Conservation (phyloP, 2,113 vertebrate species). For the Ia io region DNA sequence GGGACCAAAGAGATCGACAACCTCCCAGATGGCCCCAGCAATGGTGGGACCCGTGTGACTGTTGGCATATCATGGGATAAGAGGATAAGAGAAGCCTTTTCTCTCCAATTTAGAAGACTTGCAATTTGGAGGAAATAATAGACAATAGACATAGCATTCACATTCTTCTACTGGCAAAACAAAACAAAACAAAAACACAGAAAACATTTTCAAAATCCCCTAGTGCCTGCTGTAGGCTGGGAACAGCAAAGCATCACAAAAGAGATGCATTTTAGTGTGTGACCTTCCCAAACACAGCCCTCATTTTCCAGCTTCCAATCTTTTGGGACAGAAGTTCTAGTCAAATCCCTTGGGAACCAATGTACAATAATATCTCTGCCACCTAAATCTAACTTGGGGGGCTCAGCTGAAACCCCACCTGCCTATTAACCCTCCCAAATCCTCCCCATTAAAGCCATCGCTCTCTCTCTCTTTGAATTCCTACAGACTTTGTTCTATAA, state of each 20-base stretch:
- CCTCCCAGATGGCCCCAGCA: not conserved
- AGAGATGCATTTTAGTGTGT: not conserved
- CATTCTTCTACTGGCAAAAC: not conserved
- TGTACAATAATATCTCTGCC: not conserved
- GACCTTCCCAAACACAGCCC: not conserved
- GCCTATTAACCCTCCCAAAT: not conserved
- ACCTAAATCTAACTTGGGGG: not conserved
- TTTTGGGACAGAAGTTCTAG: not conserved
- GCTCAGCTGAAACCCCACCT: not conserved
- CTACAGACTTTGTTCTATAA: not conserved
- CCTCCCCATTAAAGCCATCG: not conserved
- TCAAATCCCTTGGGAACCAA: not conserved
- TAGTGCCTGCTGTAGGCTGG: not conserved
- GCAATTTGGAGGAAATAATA: not conserved
- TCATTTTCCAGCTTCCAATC: not conserved
- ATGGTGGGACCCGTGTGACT: not conserved
- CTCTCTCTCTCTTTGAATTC: not conserved
- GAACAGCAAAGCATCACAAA: slow-evolving; percentile 1
- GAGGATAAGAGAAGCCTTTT: not conserved
- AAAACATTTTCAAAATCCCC: not conserved
- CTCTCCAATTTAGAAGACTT: not conserved
- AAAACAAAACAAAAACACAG: not conserved
- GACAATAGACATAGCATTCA: not conserved
- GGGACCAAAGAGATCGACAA: not conserved
- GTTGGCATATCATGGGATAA: not conserved